phyloP scores from a whole-genome alignment of 2,797 vertebrate genomes.

The Parauchenoglanis ngamensis region DNA sequence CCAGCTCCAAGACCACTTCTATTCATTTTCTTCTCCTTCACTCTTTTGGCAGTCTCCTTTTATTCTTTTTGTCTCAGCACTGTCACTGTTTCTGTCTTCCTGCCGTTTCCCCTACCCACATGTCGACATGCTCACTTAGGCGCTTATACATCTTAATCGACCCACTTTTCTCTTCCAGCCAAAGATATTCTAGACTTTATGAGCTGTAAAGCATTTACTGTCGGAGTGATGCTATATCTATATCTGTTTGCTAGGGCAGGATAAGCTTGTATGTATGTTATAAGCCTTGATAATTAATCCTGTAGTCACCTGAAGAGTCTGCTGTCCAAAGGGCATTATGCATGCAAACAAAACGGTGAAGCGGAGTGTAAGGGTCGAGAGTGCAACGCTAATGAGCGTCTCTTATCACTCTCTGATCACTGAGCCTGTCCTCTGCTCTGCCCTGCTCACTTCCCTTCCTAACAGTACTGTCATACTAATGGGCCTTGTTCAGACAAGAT shows the following conservation, averaged over 20 bases:
- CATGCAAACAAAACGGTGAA: constrained; percentile 32
- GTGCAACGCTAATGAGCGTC: constrained; percentile 39
- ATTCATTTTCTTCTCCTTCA: constrained; percentile 28
- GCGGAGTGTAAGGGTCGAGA: neutral
- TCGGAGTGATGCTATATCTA: neutral
- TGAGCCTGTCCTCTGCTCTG: constrained; percentile 5
- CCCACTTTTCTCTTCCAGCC: constrained; percentile 38
- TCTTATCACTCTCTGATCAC: constrained; percentile 43
- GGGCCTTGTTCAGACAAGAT: neutral
- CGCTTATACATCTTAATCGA: constrained; percentile 31
- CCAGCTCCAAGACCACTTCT: constrained; percentile 20
- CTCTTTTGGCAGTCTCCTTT: neutral
- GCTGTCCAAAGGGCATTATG: constrained; percentile 39
- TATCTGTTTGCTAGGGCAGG: neutral
- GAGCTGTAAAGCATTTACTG: constrained; percentile 15
- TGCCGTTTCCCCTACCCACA: constrained; percentile 14
- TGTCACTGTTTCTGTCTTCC: neutral
- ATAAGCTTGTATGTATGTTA: neutral
- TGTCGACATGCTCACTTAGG: constrained; percentile 12
- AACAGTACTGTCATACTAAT: neutral
- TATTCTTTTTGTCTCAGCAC: constrained; percentile 3
- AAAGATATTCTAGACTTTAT: constrained; percentile 21
- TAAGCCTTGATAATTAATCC: constrained; percentile 10
- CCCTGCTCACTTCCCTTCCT: neutral
- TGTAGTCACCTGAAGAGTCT: constrained; percentile 21